These are phyloP conservation scores for Macaca nemestrina DNA, from an alignment of 2,113 vertebrate species.

Conservation along the genomic window DNA sequence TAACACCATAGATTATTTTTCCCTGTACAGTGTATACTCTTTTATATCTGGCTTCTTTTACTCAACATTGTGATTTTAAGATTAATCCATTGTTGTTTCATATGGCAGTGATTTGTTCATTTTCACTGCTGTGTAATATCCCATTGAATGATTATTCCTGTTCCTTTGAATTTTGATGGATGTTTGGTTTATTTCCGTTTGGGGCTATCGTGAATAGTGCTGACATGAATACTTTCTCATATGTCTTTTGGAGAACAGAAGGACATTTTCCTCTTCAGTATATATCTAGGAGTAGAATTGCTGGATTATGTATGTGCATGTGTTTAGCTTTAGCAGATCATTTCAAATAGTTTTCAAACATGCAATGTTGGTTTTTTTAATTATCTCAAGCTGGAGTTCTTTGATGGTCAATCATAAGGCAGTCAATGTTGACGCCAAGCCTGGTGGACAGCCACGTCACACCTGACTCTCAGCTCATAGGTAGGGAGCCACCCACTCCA, in stretches of 20 bases:
- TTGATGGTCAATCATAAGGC: not conserved
- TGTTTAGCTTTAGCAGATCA: not conserved
- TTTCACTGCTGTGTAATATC: not conserved
- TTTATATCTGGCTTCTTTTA: not conserved
- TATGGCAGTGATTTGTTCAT: not conserved
- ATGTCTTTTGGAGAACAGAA: not conserved
- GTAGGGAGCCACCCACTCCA: not conserved
- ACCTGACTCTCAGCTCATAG: not conserved
- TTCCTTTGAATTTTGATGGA: not conserved
- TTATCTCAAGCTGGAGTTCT: not conserved
- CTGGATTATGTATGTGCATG: not conserved
- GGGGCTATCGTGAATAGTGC: not conserved
- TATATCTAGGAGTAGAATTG: not conserved
- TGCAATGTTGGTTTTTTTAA: not conserved
- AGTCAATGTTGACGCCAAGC: not conserved
- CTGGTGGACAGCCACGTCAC: not conserved
- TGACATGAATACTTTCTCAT: not conserved
- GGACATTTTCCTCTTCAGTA: not conserved
- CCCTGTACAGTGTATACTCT: too few relatives aligned
- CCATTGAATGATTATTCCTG: not conserved
- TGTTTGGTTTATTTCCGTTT: not conserved
- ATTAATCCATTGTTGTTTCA: not conserved
- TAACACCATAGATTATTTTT: not conserved
- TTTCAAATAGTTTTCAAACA: not conserved
- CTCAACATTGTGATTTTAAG: not conserved